phyloP scores from a whole-genome alignment of 2,888 invertebrate genomes.

The Rotaria socialis region DNA sequence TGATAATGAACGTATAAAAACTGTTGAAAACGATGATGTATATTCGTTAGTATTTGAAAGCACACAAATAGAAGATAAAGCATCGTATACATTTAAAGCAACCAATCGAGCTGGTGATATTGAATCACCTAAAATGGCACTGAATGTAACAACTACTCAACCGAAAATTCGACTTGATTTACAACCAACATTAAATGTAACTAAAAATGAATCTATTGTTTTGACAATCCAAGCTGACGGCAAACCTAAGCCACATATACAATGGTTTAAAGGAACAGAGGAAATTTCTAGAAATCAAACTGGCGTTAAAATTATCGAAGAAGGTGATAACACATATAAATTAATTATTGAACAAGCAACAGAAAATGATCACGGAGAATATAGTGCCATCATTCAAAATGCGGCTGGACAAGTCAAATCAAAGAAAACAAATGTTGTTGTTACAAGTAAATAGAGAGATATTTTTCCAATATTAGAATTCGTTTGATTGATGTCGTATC shows the following conservation, averaged over 20 bases:
- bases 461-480: background rate
- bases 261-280: slow-evolving; percentile 42
- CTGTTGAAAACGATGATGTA: background rate
- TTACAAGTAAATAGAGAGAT: background rate
- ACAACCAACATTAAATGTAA: slow-evolving; percentile 36
- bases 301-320: background rate
- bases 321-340: background rate
- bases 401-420: slow-evolving; percentile 38
- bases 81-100: slow-evolving; percentile 45
- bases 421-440: background rate
- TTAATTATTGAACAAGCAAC: slow-evolving; percentile 10
- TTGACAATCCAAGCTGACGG: slow-evolving; percentile 42
- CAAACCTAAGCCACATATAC: slow-evolving; percentile 40
- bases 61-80: slow-evolving; percentile 39
- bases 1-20: slow-evolving; percentile 32
- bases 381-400: slow-evolving; percentile 39
- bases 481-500: no score
- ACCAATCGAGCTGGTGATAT: slow-evolving; percentile 45
- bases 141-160: slow-evolving; percentile 35
- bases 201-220: slow-evolving; percentile 36
- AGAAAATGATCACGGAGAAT: slow-evolving; percentile 36
- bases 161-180: slow-evolving; percentile 15
- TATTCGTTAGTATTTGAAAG: slow-evolving; percentile 39
- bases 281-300: background rate
- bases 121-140: slow-evolving; percentile 38